Base-by-base conservation (phyloP, 1,140 invertebrate species). In the Eumaeus atala region DNA sequence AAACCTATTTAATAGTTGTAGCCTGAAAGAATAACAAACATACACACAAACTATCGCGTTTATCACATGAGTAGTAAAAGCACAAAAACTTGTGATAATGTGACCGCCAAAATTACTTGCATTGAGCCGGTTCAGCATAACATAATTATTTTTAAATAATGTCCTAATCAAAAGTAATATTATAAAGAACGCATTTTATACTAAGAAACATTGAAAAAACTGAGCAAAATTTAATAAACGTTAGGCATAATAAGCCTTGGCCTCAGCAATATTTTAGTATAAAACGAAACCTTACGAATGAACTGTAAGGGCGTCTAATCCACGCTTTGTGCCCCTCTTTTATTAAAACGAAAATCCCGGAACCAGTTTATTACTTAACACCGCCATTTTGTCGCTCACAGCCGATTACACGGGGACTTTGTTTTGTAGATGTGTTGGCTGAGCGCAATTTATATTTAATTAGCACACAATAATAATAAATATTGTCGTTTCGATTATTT, bases 281-380 rank as follows among this genome's bases (percentile, higher is more conserved):
- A 16, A 44, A 44, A 44, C 14, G 40, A 44, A 16, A 44, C 14
- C 40, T 17, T 28, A 28, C 40, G 40, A 28, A 44, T 44, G 40
- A 14, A 17, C 7, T 44, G 14, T 14, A 28, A 28, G 21, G 6
- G 40, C 35, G 9, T 14, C 40, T 44, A 16, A 44, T 44, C 40
- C 40, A 14, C 40, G 16, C 9, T 44, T 44, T 44, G 40, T 44
- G 16, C 16, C 40, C 40, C 40, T 9, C 40, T 44, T 44, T 44
- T 44, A 44, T 44, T 44, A 18, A 44, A 44, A 44, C 40, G 40
- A 44, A 44, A 44, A 44, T 44, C 40, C 40, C 9, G 9, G 14
- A 16, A 16, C 14, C 40, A 44, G 40, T 44, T 44, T 44, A 44
- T 44, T 44, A 44, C 40, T 44, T 44, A 16, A 44, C 40, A 44